Conservation (phyloP, 2,888 invertebrate species). For the Phytoseiulus persimilis region DNA sequence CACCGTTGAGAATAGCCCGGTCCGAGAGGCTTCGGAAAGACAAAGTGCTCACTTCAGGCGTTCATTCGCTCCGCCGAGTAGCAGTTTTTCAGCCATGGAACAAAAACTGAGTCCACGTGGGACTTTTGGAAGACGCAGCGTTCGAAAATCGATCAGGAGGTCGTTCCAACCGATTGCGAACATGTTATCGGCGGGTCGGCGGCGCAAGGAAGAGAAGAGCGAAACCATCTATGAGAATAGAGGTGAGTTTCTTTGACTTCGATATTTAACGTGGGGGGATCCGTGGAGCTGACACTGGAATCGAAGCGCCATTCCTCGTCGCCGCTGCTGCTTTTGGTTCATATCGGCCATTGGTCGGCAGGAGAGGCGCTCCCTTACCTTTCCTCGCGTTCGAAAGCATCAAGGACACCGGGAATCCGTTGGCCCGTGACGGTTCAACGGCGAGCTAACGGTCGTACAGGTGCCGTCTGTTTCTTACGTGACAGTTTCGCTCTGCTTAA, state of each 20-base stretch:
- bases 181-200: neutral
- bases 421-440: neutral
- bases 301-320: neutral
- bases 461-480: neutral
- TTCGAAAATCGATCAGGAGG: constrained; percentile 21
- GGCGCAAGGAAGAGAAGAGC: neutral
- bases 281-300: neutral
- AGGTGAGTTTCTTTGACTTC: neutral
- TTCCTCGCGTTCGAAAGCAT: neutral
- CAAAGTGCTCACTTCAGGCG: no score
- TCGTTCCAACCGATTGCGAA: constrained; percentile 14
- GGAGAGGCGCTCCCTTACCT: neutral
- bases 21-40: neutral
- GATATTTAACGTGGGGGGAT: neutral
- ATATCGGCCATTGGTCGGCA: neutral
- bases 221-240: neutral
- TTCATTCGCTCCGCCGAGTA: neutral
- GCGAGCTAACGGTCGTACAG: neutral
- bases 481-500: neutral
- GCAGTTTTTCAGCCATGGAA: neutral
- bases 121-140: neutral
- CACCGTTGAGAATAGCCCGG: neutral
- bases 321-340: neutral
- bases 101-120: neutral
- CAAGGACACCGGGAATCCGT: neutral